phyloP scores from a whole-genome alignment of 2,888 invertebrate species.

The Cosmia pyralina region DNA sequence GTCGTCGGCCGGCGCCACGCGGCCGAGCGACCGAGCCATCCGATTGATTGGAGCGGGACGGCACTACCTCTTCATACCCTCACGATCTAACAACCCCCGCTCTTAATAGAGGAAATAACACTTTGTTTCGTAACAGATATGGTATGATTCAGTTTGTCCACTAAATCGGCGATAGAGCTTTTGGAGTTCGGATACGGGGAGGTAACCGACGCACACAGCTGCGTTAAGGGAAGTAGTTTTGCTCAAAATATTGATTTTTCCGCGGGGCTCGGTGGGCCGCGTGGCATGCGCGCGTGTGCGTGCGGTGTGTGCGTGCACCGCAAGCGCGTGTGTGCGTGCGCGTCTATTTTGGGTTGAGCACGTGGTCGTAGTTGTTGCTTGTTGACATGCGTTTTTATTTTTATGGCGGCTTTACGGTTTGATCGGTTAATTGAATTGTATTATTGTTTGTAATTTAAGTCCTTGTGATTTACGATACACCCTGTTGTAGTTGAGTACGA shows the following conservation, averaged over 20 bases:
- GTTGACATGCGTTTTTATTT: slow-evolving; percentile 89
- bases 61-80: slow-evolving; percentile 82
- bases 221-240: slow-evolving; percentile 88
- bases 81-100: slow-evolving; percentile 83
- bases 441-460: slow-evolving; percentile 74
- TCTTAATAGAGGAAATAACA: slow-evolving; percentile 77
- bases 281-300: slow-evolving; percentile 68
- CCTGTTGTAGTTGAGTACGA: slow-evolving; percentile 17
- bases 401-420: slow-evolving; percentile 80
- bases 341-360: slow-evolving; percentile 88
- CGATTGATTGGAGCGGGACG: slow-evolving; percentile 89
- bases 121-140: slow-evolving; percentile 81
- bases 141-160: slow-evolving; percentile 78
- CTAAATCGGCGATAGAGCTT: slow-evolving; percentile 69
- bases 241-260: slow-evolving; percentile 91
- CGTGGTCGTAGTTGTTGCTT: slow-evolving; percentile 89
- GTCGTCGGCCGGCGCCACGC: slow-evolving; percentile 89
- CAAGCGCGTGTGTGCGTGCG: slow-evolving; percentile 77
- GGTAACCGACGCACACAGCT: slow-evolving; percentile 82
- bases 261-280: slow-evolving; percentile 81
- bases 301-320: slow-evolving; percentile 75
- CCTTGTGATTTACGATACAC: slow-evolving; percentile 55
- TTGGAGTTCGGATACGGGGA: slow-evolving; percentile 63
- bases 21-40: slow-evolving; percentile 84
- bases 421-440: slow-evolving; percentile 83